A percentile compares a stretch with the other conserved stretches of the same genome.
Conservation (phyloP, 2,797 vertebrate genomes). For the Petrocephalus sullivani region DNA sequence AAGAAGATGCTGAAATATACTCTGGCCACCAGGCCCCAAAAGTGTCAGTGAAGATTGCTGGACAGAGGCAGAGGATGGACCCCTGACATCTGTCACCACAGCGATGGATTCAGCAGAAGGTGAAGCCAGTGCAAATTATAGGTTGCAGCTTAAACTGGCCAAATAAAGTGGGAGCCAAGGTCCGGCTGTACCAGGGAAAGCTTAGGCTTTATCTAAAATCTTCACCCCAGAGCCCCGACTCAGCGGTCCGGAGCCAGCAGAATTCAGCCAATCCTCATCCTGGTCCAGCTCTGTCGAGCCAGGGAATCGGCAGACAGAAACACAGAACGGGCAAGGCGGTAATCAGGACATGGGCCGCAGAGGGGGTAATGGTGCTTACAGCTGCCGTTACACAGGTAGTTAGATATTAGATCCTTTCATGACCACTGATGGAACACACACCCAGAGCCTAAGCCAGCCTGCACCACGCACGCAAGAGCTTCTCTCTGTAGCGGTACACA, state of each 20-base stretch:
- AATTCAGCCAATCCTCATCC: background rate
- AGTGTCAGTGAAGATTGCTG: background rate
- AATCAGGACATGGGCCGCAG: background rate
- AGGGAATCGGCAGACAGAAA: background rate
- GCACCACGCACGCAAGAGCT: background rate
- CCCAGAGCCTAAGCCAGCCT: background rate
- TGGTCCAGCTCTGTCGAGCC: background rate
- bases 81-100: background rate
- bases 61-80: background rate
- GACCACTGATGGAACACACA: background rate
- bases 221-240: constrained; percentile 22
- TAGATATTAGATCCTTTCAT: background rate
- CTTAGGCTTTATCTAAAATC: constrained; percentile 24
- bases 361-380: background rate
- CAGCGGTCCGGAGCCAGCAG: constrained; percentile 21
- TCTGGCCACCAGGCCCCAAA: background rate
- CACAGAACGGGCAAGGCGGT: background rate
- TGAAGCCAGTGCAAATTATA: background rate
- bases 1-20: background rate
- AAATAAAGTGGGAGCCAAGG: background rate
- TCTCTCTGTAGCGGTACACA: background rate
- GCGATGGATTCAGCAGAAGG: background rate
- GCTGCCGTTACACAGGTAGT: background rate
- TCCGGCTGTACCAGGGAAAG: background rate
- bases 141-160: background rate